These are phyloP conservation scores for Chlorops oryzae DNA, from an alignment of 1,140 invertebrate species.

Conservation along the genomic window DNA sequence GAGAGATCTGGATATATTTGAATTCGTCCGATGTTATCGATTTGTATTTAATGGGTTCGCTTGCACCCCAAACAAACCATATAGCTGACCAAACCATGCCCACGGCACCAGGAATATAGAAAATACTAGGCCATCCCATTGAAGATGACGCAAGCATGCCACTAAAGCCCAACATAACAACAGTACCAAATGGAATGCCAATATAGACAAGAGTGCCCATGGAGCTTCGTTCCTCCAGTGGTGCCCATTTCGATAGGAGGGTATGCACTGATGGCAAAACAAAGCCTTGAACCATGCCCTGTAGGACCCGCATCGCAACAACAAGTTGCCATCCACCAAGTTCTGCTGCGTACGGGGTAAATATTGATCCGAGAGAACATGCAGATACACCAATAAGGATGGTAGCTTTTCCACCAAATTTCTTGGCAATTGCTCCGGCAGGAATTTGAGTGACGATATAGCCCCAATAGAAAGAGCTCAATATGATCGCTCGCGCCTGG, in stretches of 20 bases:
- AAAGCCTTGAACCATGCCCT: slow-evolving; percentile 70
- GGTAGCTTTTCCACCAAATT: too few relatives aligned
- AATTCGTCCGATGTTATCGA: slow-evolving; percentile 54
- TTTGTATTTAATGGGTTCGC: slow-evolving; percentile 58
- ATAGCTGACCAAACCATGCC: slow-evolving; percentile 56
- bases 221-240: slow-evolving; percentile 51
- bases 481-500: slow-evolving; percentile 29
- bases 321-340: slow-evolving; percentile 55
- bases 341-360: too few relatives aligned
- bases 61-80: slow-evolving; percentile 60
- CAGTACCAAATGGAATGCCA: slow-evolving; percentile 63
- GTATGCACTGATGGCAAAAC: slow-evolving; percentile 70
- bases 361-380: too few relatives aligned
- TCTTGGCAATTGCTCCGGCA: too few relatives aligned
- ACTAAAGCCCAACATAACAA: slow-evolving; percentile 59
- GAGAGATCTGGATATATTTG: too few relatives aligned
- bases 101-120: slow-evolving; percentile 67
- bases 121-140: slow-evolving; percentile 71
- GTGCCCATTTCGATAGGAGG: slow-evolving; percentile 68
- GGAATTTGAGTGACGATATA: slow-evolving; percentile 50
- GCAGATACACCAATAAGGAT: too few relatives aligned
- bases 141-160: slow-evolving; percentile 59
- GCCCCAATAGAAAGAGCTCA: slow-evolving; percentile 56
- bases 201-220: slow-evolving; percentile 53
- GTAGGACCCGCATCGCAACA: slow-evolving; percentile 55